Evolutionary conservation across 1,140 invertebrate species (phyloP).

Genomic region (Drosophila setifemur): DNA sequence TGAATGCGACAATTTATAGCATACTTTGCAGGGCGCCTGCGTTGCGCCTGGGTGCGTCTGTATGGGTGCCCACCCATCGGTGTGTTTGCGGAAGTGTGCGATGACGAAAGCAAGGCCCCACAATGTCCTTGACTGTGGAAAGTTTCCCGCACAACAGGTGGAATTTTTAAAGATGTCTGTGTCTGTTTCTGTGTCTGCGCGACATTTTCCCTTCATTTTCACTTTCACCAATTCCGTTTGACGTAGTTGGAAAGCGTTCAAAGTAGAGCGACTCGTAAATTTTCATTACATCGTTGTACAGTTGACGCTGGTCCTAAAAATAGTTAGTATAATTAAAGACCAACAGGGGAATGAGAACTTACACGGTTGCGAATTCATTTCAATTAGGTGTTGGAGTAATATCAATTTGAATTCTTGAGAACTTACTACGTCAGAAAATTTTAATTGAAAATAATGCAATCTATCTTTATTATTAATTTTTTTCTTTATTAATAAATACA

Average conservation of each 20-base stretch:
- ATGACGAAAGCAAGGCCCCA: conserved; percentile 67
- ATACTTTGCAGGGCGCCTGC: conserved; percentile 71
- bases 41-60: conserved; percentile 20
- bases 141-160: conserved; percentile 63
- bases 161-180: conserved; percentile 37
- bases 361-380: not conserved
- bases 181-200: not conserved
- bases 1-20: conserved; percentile 63
- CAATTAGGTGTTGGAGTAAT: too few species aligned
- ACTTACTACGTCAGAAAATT: too few species aligned
- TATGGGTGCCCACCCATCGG: conserved; percentile 4
- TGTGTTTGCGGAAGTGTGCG: conserved; percentile 35
- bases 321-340: conserved; percentile 28
- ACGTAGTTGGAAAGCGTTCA: conserved; percentile 43
- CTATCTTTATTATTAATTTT: too few species aligned
- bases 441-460: too few species aligned
- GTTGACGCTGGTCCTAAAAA: conserved; percentile 32
- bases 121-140: conserved; percentile 63
- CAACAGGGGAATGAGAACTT: not conserved
- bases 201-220: not conserved
- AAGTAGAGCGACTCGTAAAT: conserved; percentile 51
- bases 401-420: not conserved
- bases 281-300: conserved; percentile 46
- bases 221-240: conserved; percentile 30
- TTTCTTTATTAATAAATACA: too few species aligned